Base-by-base conservation (phyloP, 2,888 invertebrate genomes). In the Ophonus ardosiacus region DNA sequence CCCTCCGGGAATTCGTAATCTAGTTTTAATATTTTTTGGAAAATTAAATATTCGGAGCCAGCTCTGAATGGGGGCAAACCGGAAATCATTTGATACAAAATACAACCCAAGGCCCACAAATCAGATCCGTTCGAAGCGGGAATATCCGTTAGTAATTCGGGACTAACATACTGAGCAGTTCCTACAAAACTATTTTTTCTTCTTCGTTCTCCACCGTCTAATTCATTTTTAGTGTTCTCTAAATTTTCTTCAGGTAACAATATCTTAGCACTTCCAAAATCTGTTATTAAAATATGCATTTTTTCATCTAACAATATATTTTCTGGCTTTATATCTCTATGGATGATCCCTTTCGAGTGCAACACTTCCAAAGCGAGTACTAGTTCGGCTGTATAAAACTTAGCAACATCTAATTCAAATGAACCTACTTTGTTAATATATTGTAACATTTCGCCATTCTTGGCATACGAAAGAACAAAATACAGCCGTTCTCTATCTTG, bases 131-230 rank as follows among this genome's bases (percentile, higher is more conserved):
- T 93, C 74, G 95, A 94, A 1, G 95, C 94, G 56, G 90, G 90
- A 86, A 95, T 94, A 90, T 96, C 96, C 86, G 95, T 96, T 79
- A 99, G 92, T 86, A 99, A 94, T 92, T 99, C 99, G 1, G 99
- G 99, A 84, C 98, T 98, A 0, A 99, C 98, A 91, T 99, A 99
- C 90, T 99, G 99, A 1, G 99, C 99, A 10, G 99, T 99, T 78
- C 99, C 99, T 13, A 99, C 99, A 92, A 99, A 99, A 91, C 97
- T 97, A 89, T 95, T 96, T 88, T 94, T 94, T 86, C 97, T 93
- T 87, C 93, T 92, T 83, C 93, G 92, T 85, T 86, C 85, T 86
- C 90, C 91, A 87, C 87, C 89, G 51, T 90, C 91, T 57, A 86
- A 87, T 43, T 87, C 87, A 59, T 88, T 86, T 84, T 88, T 88